Evolutionary conservation across 2,888 invertebrate species (phyloP).

Genomic region (Brassicogethes aeneus): DNA sequence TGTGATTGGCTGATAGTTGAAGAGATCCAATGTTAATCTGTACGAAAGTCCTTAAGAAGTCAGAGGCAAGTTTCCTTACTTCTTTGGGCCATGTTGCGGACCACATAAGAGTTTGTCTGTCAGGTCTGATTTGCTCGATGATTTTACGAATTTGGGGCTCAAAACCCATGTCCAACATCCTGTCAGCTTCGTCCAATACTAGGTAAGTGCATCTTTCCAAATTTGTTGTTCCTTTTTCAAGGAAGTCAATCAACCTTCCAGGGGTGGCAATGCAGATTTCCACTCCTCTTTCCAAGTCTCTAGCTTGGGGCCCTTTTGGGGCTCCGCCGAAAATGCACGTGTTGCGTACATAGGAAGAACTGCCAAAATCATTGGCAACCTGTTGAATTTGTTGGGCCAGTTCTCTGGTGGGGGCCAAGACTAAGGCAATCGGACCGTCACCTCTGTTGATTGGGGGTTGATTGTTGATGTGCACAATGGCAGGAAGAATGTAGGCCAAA

Average conservation of each 20-base stretch:
- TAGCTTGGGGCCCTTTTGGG: slow-evolving; percentile 75
- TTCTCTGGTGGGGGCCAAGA: slow-evolving; percentile 72
- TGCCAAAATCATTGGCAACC: slow-evolving; percentile 79
- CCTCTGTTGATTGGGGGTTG: slow-evolving; percentile 71
- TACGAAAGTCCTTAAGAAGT: slow-evolving; percentile 82
- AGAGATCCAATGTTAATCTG: slow-evolving; percentile 90
- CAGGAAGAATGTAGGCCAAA: slow-evolving; percentile 73
- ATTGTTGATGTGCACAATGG: slow-evolving; percentile 82
- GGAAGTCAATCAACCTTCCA: slow-evolving; percentile 76
- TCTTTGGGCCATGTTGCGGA: slow-evolving; percentile 98
- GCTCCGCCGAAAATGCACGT: slow-evolving; percentile 89
- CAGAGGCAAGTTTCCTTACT: slow-evolving; percentile 83
- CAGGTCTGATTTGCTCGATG: slow-evolving; percentile 86
- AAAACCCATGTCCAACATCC: slow-evolving; percentile 98
- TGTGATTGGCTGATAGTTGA: slow-evolving; percentile 82
- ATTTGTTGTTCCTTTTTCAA: slow-evolving; percentile 65
- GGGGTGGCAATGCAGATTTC: slow-evolving; percentile 89
- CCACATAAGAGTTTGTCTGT: slow-evolving; percentile 97
- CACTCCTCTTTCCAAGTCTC: slow-evolving; percentile 61
- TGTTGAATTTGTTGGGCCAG: slow-evolving; percentile 77
- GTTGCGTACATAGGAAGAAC: slow-evolving; percentile 68
- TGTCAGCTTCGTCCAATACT: slow-evolving; percentile 89
- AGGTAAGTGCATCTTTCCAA: slow-evolving; percentile 74
- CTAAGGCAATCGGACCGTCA: slow-evolving; percentile 77
- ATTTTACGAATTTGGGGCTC: slow-evolving; percentile 94